Base-by-base conservation (phyloP, 2,113 vertebrate species). In the Forbesichthys papilliferus region DNA sequence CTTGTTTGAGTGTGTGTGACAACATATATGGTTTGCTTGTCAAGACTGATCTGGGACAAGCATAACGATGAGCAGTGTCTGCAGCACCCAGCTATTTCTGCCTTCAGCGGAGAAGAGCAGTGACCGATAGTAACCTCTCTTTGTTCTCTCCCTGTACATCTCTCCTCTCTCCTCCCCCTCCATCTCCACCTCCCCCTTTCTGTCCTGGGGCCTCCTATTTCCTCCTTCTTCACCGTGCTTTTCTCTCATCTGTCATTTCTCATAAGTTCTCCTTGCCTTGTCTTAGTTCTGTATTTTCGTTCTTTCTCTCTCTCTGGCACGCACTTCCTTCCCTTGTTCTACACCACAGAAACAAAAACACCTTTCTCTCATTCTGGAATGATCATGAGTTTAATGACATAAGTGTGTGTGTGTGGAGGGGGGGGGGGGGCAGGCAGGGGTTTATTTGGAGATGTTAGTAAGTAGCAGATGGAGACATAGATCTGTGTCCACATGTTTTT, bases 41-140 rank as follows among this genome's bases (percentile, higher is more conserved):
- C 27, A 27, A 27, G 27, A 27, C 27, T 27, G 36, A 42, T 42
- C 36, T 42, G 36, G 36, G 36, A 42, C 36, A 42, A 42, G 36
- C 36, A 42, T 42, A 8, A 42, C 36, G 36, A 42, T 42, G 36
- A 42, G 7, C 5, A 8, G 36, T 5, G 36, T 42, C 36, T 53
- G 51, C 71, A 75, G 74, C 59, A 63, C 36, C 0, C 6, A 11
- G 73, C 36, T 62, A 57, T 57, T 79, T 67, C 58, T 63, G 49
- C 33, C 69, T 82, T 69, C 68, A 72, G 66, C 48, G 7, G 68
- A 69, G 68, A 63, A 72, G 58, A 49, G 73, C 68, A 84, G 82
- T 11, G 87, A 75, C 86, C 85, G 78, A 83, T 48, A 84, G 82
- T 92, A 89, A 92, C 90, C 90, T 80, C 27, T 79, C 85, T 87